A percentile compares a stretch with the other conserved stretches of the same genome.
These are phyloP conservation scores for Pediacus dermestoides DNA, from an alignment of 2,888 invertebrate species.

Conservation along the genomic window DNA sequence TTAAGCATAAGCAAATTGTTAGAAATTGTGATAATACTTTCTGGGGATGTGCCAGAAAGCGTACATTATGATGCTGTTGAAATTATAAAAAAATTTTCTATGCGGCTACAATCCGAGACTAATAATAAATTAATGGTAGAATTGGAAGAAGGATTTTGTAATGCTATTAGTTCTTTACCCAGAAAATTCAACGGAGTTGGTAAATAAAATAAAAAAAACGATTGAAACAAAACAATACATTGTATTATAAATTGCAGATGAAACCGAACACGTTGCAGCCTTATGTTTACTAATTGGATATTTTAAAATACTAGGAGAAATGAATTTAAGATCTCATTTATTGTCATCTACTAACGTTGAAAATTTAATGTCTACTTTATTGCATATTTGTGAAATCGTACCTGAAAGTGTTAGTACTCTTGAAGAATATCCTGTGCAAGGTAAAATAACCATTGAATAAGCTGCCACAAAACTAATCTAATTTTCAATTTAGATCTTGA, in stretches of 20 bases:
- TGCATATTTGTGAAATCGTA: conserved; percentile 55
- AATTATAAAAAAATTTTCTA: no score
- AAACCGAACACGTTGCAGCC: conserved; percentile 58
- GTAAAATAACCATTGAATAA: conserved; percentile 16
- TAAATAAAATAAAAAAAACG: conserved; percentile 35
- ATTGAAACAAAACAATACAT: no score
- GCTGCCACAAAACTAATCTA: not conserved
- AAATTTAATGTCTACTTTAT: conserved; percentile 56
- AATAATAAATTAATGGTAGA: conserved; percentile 57
- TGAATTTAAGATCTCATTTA: conserved; percentile 58
- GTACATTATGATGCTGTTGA: no score
- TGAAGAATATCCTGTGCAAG: conserved; percentile 49
- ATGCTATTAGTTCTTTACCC: conserved; percentile 60
- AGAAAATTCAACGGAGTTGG: conserved; percentile 63
- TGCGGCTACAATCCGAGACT: no score
- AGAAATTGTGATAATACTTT: conserved; percentile 65
- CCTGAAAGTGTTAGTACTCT: conserved; percentile 51
- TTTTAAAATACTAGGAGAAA: conserved; percentile 56
- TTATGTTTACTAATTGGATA: conserved; percentile 68
- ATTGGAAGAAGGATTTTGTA: conserved; percentile 60
- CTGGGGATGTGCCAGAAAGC: conserved; percentile 72
- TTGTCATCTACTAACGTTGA: conserved; percentile 55
- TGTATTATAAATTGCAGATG: conserved; percentile 49
- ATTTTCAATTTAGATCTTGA: not conserved
- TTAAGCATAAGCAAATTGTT: conserved; percentile 59